These are phyloP conservation scores for Gambusia affinis DNA, from an alignment of 2,113 vertebrate genomes.

Conservation along the genomic window DNA sequence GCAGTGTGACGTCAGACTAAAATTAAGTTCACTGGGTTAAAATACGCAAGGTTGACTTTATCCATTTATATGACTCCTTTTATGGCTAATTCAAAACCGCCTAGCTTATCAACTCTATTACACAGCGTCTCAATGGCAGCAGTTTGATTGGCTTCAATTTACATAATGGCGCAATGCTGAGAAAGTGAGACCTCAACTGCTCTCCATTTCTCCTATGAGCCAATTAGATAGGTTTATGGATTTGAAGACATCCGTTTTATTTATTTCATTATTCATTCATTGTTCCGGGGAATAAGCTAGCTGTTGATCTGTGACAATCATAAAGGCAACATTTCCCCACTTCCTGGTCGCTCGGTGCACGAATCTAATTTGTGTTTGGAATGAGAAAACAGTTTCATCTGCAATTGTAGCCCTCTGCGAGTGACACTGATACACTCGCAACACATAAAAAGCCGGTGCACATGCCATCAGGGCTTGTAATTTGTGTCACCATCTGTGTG, in stretches of 20 bases:
- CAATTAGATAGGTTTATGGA: constrained; percentile 75
- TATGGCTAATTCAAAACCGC: constrained; percentile 75
- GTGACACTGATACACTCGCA: constrained; percentile 24
- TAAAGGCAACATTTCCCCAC: constrained; percentile 46
- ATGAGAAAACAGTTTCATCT: constrained; percentile 68
- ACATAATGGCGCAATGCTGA: constrained; percentile 75
- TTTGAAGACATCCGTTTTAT: constrained; percentile 72
- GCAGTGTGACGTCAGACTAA: constrained; percentile 71
- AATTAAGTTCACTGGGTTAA: constrained; percentile 76
- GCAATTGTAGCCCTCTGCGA: constrained; percentile 48
- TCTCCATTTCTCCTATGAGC: constrained; percentile 64
- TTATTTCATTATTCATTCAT: constrained; percentile 75
- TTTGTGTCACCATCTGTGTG: constrained; percentile 7
- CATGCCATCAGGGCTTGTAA: constrained; percentile 1
- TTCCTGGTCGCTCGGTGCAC: constrained; percentile 44
- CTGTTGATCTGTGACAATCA: constrained; percentile 66
- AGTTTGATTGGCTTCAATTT: constrained; percentile 79
- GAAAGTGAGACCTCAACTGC: constrained; percentile 69
- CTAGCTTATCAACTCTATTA: constrained; percentile 78
- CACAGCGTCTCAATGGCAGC: constrained; percentile 69
- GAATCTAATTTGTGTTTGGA: constrained; percentile 71
- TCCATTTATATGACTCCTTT: constrained; percentile 77
- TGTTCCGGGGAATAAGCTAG: constrained; percentile 60
- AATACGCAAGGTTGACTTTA: constrained; percentile 68
- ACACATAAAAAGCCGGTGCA: background rate